Evolutionary conservation across 2,888 invertebrate genomes (phyloP), one percentile per base, ranked within the genome.

Genomic region (Drosophila neotestacea): DNA sequence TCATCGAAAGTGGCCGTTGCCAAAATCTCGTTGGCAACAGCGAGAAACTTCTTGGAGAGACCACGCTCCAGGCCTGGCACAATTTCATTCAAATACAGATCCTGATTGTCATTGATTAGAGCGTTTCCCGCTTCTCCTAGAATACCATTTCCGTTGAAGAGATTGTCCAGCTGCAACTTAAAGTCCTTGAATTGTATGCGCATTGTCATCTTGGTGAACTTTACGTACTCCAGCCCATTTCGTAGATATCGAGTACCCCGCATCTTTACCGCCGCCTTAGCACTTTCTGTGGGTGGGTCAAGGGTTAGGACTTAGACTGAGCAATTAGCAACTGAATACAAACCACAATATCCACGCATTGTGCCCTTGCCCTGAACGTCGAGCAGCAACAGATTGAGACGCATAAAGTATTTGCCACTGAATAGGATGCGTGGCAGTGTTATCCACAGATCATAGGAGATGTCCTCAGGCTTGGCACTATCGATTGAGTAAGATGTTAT

Each of bases 61-160:
- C 91, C 91, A 32, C 89, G 90, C 70, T 93, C 93, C 51, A 93
- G 76, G 4, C 93, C 92, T 0, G 93, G 93, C 56, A 91, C 88
- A 50, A 93, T 91, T 73, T 93, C 93, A 58, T 80, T 90, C 34
- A 93, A 75, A 68, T 92, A 93, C 11, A 93, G 69, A 7, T 92
- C 90, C 48, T 91, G 90, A 73, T 93, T 92, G 34, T 92, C 90
- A 67, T 93, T 93, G 60, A 93, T 92, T 28, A 93, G 81, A 0
- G 74, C 73, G 68, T 93, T 93, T 54, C 93, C 93, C 46, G 92
- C 89, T 68, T 92, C 90, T 0, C 92, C 92, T 10, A 93, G 73
- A 1, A 91, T 76, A 11, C 90, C 89, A 71, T 93, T 92, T 0
- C 92, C 91, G 67, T 92, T 91, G 54, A 93, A 93, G 4, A 93